Percentiles rank a stretch among this genome's conserved stretches.
Evolutionary conservation across 2,888 invertebrate genomes (phyloP).

Genomic region (Allacma fusca): DNA sequence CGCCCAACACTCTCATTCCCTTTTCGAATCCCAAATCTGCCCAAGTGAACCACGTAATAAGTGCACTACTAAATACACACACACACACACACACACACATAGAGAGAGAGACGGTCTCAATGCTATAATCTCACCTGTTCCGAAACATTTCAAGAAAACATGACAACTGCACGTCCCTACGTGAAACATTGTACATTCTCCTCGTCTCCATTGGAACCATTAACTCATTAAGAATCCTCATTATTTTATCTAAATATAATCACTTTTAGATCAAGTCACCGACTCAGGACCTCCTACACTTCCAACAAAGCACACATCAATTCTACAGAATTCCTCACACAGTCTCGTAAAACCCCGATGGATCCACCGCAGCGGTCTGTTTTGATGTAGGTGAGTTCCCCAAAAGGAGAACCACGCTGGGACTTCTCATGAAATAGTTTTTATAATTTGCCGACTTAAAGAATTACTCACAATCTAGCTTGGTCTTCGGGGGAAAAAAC

Average conservation of each 20-base stretch:
- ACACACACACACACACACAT: conserved; percentile 8
- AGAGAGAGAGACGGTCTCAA: background rate
- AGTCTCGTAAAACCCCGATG: background rate
- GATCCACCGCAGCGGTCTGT: background rate
- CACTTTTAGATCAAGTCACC: background rate
- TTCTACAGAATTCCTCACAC: background rate
- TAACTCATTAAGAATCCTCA: conserved; percentile 4
- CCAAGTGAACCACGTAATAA: conserved; percentile 18
- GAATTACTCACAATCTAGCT: too few species aligned
- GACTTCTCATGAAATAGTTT: background rate
- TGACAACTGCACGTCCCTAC: conserved; percentile 4
- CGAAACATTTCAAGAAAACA: background rate
- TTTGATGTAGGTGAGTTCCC: conserved; percentile 1
- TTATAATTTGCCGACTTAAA: background rate
- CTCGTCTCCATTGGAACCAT: background rate
- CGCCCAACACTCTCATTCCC: conserved; percentile 39
- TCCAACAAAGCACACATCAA: background rate
- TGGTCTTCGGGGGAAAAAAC: too few species aligned
- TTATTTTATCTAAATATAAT: conserved; percentile 1
- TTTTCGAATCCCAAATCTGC: conserved; percentile 30
- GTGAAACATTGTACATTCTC: background rate
- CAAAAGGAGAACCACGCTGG: background rate
- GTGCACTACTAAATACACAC: conserved; percentile 24
- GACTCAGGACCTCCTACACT: background rate
- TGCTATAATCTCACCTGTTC: conserved; percentile 3